A percentile compares a stretch with the other conserved stretches of the same genome.
phyloP scores from a whole-genome alignment of 2,888 invertebrate genomes.

The Sacculina carcini region DNA sequence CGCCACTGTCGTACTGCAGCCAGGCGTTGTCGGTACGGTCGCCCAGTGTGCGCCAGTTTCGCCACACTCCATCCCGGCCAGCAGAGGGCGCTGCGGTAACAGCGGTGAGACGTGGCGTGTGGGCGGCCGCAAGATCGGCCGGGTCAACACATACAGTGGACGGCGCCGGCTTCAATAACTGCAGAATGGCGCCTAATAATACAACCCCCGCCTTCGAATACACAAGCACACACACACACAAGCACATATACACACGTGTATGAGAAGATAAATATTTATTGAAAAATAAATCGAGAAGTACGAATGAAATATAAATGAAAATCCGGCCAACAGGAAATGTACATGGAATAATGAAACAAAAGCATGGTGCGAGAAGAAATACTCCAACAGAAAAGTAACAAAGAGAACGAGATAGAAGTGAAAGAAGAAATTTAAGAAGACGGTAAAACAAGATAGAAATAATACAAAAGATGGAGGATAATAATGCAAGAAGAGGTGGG shows the following conservation, averaged over 20 bases:
- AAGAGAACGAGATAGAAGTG: too few species aligned
- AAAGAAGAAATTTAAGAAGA: too few species aligned
- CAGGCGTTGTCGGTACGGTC: constrained; percentile 43
- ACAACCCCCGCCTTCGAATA: constrained; percentile 27
- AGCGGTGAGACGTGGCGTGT: background rate
- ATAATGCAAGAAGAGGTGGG: too few species aligned
- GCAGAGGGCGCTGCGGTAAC: background rate
- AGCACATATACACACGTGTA: too few species aligned
- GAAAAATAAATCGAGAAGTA: too few species aligned
- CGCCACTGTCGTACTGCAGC: constrained; percentile 37
- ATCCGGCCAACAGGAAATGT: too few species aligned
- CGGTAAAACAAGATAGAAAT: too few species aligned
- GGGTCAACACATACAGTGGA: constrained; percentile 33
- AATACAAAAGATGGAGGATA: too few species aligned
- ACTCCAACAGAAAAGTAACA: background rate
- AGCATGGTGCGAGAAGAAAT: background rate
- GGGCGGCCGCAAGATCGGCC: constrained; percentile 19
- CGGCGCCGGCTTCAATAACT: constrained; percentile 41
- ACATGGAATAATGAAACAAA: too few species aligned
- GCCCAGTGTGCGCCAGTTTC: constrained; percentile 14
- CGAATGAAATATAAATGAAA: too few species aligned
- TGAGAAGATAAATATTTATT: too few species aligned
- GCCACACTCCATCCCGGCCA: background rate
- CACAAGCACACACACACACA: background rate
- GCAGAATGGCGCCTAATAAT: constrained; percentile 33